phyloP scores from a whole-genome alignment of 2,888 invertebrate genomes.

The Rotaria macrura region DNA sequence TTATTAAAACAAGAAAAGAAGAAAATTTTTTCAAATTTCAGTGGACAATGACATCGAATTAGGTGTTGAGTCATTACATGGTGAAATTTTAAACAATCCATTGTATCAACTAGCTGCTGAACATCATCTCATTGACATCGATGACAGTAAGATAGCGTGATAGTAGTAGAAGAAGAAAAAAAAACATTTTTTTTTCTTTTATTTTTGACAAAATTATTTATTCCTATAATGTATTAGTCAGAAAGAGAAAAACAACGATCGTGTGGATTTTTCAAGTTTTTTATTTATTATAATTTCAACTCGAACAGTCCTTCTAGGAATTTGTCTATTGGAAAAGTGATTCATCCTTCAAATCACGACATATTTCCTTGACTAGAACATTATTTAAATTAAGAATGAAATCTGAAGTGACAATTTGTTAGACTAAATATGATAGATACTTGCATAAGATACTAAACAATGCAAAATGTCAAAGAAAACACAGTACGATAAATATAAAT shows the following conservation, averaged over 20 bases:
- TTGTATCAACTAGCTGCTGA: slow-evolving; percentile 23
- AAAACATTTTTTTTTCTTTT: neutral
- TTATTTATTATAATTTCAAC: neutral
- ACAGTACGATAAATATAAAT: too few relatives aligned
- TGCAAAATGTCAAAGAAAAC: too few relatives aligned
- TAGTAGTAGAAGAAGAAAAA: neutral
- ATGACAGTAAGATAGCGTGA: slow-evolving; percentile 19
- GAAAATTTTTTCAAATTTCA: neutral
- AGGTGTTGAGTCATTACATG: slow-evolving; percentile 30
- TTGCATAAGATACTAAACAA: too few relatives aligned
- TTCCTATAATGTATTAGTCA: neutral
- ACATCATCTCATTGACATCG: slow-evolving; percentile 14
- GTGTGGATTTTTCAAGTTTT: neutral
- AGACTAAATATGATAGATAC: too few relatives aligned
- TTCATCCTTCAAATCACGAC: too few relatives aligned
- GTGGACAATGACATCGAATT: slow-evolving; percentile 25
- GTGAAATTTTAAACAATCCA: slow-evolving; percentile 26
- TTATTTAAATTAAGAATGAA: too few relatives aligned
- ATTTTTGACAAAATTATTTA: too few relatives aligned
- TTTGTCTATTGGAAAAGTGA: neutral
- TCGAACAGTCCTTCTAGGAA: too few relatives aligned
- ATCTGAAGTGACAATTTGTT: too few relatives aligned
- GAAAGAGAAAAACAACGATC: neutral
- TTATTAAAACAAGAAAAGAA: neutral
- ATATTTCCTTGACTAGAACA: too few relatives aligned